Evolutionary conservation across 1,140 invertebrate genomes (phyloP).

Genomic region (Tribolium madens): DNA sequence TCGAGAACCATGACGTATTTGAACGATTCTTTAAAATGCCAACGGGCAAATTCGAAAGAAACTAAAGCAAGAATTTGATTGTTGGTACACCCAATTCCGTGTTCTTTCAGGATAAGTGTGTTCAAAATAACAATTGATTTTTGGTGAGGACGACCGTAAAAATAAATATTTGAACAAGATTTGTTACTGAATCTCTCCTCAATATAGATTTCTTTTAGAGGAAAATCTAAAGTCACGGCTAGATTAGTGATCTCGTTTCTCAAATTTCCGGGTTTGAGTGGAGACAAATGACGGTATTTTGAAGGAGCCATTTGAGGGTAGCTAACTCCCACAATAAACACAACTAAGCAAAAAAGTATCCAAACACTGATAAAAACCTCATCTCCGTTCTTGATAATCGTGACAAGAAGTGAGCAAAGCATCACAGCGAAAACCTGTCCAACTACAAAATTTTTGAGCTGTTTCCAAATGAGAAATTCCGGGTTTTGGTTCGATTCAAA

Average conservation of each 20-base stretch:
- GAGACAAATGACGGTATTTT: background rate
- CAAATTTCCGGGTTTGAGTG: background rate
- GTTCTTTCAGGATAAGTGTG: background rate
- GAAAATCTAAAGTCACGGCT: background rate
- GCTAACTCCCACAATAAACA: background rate
- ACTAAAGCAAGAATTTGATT: background rate
- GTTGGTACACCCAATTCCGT: background rate
- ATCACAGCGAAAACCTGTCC: background rate
- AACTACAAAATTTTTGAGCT: background rate
- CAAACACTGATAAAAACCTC: background rate
- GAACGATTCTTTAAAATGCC: background rate
- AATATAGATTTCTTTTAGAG: background rate
- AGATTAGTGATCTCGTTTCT: background rate
- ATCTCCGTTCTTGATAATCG: background rate
- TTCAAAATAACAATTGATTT: background rate
- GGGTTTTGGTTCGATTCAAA: background rate
- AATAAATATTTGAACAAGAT: background rate
- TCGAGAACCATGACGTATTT: background rate
- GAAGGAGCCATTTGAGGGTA: background rate
- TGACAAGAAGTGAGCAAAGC: background rate
- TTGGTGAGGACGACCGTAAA: background rate
- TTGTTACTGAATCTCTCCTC: slow-evolving; percentile 4
- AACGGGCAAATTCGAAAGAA: background rate
- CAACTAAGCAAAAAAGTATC: background rate
- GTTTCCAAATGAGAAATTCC: background rate